Evolutionary conservation across 2,113 vertebrate genomes (phyloP).

Genomic region (Protomyctophum bolini): DNA sequence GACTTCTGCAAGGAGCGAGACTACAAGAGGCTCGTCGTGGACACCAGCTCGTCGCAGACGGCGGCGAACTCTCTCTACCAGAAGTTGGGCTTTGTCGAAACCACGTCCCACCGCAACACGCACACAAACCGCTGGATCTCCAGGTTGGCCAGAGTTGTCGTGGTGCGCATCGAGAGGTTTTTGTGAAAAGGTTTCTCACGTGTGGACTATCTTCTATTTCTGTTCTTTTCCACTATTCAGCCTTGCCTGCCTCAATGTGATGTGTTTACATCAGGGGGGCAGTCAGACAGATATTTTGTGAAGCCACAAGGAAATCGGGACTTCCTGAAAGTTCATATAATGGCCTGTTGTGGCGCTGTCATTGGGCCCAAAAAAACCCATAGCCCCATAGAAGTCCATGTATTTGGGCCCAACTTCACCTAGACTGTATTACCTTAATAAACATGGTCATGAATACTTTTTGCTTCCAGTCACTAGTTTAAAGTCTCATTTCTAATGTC

Average conservation of each 20-base stretch:
- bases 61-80: constrained; percentile 54
- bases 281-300: too few relatives aligned
- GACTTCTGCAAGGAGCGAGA: constrained; percentile 72
- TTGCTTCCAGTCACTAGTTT: too few relatives aligned
- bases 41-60: constrained; percentile 64
- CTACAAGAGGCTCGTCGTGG: constrained; percentile 44
- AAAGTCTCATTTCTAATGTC: too few relatives aligned
- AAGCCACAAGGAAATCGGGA: too few relatives aligned
- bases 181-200: constrained; percentile 12
- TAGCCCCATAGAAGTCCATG: too few relatives aligned
- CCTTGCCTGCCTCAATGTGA: constrained; percentile 43
- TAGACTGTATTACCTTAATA: too few relatives aligned
- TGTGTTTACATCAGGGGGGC: constrained; percentile 48
- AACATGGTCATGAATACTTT: too few relatives aligned
- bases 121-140: constrained; percentile 64
- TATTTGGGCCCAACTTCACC: too few relatives aligned
- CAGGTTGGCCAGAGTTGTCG: constrained; percentile 63
- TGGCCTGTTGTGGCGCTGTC: too few relatives aligned
- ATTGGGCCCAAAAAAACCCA: too few relatives aligned
- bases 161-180: constrained; percentile 69
- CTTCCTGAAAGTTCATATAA: too few relatives aligned
- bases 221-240: constrained; percentile 36
- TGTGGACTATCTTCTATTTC: constrained; percentile 28
- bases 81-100: constrained; percentile 67
- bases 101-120: constrained; percentile 43